Evolutionary conservation across 2,113 vertebrate genomes (phyloP), one percentile per base, ranked within the genome.

Genomic region (Paradisaea rubra): DNA sequence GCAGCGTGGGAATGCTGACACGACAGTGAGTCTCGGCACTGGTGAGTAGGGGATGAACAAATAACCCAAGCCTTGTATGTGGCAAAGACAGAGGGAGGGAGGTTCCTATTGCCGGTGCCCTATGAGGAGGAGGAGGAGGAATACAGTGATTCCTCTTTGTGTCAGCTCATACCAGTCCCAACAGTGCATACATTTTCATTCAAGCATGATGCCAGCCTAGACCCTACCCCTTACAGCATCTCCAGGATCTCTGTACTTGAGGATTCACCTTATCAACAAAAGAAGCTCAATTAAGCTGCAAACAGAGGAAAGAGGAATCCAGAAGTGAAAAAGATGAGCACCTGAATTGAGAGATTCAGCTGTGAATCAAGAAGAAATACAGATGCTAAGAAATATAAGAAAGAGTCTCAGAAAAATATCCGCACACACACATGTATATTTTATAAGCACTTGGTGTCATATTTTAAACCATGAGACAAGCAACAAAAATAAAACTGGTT

Each of bases 11-110:
- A 78, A 88, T 1, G 1, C 20, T 60, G 61, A 19, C 13, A 15
- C 0, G 0, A 19, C 28, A 39, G 13, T 1, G 1, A n/a, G 13
- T 61, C 25, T 65, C 4, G 0, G 59, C 28, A n/a, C 23, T 28
- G 24, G 14, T 59, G 33, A 54, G 39, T 3, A 60, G 42, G 6
- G 19, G 11, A 14, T 42, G n/a, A 83, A 20, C 21, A 73, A 70
- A 61, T 11, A 60, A 64, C 15, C 13, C 10, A 2, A 41, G 15
- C 8, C 13, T 33, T 41, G 13, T 15, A 22, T 15, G 7, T 2
- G 3, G 13, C 1, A 2, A 79, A 54, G 44, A 30, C 1, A 1
- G 9, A 57, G 23, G 41, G 73, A 53, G 10, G 49, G 24, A 69
- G 4, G 23, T 24, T 81, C 50, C 35, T 23, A 3, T 30, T 57